A percentile compares a stretch with the other conserved stretches of the same genome.
Evolutionary conservation across 2,797 vertebrate species (phyloP).

Genomic region (Cryptoblepharus egeriae): DNA sequence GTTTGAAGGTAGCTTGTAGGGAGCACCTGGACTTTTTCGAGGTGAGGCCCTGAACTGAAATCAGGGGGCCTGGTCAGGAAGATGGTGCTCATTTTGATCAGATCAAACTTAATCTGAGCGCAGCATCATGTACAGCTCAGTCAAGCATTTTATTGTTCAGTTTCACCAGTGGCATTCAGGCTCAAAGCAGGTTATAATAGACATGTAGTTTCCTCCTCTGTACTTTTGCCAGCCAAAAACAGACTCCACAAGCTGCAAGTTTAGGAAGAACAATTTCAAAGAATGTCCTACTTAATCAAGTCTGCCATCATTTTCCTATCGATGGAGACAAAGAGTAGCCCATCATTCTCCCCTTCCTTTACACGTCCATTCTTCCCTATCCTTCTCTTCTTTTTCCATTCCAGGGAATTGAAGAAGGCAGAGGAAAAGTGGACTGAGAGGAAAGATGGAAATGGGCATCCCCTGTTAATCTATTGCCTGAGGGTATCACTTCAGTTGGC

Average conservation of each 20-base stretch:
- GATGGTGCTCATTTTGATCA: not conserved
- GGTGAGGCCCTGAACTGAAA: not conserved
- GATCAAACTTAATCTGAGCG: not conserved
- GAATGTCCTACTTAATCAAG: not conserved
- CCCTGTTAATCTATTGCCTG: too few species aligned
- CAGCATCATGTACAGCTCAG: too few species aligned
- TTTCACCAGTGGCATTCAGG: too few species aligned
- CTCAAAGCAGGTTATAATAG: not conserved
- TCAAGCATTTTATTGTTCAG: too few species aligned
- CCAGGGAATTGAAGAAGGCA: too few species aligned
- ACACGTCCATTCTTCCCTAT: too few species aligned
- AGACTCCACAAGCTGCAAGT: not conserved
- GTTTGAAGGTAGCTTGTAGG: not conserved
- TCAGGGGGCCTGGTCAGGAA: not conserved
- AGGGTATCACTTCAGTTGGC: too few species aligned
- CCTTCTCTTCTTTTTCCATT: too few species aligned
- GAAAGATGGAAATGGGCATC: too few species aligned
- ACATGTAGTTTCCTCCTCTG: not conserved
- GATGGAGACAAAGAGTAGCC: too few species aligned
- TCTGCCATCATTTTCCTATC: too few species aligned
- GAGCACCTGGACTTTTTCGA: not conserved
- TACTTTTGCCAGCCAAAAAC: not conserved
- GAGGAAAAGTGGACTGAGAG: too few species aligned
- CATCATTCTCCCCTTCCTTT: not conserved
- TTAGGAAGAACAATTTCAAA: not conserved